These are phyloP conservation scores for Cheumatopsyche charites DNA, from an alignment of 1,140 invertebrate species.

Conservation along the genomic window DNA sequence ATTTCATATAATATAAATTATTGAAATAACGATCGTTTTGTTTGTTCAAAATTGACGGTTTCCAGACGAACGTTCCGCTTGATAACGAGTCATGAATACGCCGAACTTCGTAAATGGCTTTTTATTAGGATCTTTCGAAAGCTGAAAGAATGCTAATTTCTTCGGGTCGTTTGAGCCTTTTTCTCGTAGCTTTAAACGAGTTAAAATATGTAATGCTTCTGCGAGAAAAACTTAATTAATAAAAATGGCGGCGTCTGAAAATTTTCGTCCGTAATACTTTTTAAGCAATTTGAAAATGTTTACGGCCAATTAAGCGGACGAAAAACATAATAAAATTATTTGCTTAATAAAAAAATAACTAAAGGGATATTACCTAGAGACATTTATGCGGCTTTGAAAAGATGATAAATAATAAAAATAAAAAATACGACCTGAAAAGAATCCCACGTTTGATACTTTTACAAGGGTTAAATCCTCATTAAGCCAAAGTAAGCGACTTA, in stretches of 20 bases:
- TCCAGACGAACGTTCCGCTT: too few species aligned
- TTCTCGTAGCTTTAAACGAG: not conserved
- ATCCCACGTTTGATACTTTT: too few species aligned
- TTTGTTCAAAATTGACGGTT: not conserved
- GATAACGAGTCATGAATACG: not conserved
- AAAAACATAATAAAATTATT: not conserved
- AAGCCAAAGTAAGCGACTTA: not conserved
- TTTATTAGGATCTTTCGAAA: not conserved
- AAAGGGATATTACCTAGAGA: not conserved
- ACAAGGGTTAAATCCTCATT: not conserved
- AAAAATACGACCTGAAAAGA: too few species aligned
- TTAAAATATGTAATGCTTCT: not conserved
- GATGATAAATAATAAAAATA: too few species aligned
- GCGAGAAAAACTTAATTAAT: too few species aligned
- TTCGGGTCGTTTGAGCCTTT: not conserved
- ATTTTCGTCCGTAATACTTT: too few species aligned
- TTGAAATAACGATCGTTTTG: too few species aligned
- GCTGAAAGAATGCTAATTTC: slow-evolving; percentile 17
- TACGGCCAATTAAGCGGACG: not conserved
- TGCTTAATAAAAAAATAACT: not conserved
- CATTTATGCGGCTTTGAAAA: slow-evolving; percentile 1
- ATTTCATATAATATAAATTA: too few species aligned
- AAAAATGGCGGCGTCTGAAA: too few species aligned
- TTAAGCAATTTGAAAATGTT: too few species aligned
- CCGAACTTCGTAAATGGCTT: not conserved